Evolutionary conservation across 2,888 invertebrate genomes (phyloP).

Genomic region (Globia sparganii): DNA sequence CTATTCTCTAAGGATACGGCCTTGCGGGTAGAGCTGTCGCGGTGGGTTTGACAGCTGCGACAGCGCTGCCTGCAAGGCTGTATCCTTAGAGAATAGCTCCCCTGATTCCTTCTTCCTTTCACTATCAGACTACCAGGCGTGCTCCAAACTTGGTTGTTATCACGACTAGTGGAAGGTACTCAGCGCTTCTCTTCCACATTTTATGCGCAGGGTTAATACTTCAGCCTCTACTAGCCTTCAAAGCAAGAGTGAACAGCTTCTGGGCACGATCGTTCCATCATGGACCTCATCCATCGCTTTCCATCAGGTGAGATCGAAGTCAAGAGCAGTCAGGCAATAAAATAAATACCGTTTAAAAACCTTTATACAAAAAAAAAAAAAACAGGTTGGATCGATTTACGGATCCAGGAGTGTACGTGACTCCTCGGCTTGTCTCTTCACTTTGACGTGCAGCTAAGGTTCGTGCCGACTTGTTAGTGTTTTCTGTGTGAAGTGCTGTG

Average conservation of each 20-base stretch:
- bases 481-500: slow-evolving; percentile 33
- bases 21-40: too few species aligned
- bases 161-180: background rate
- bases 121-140: too few species aligned
- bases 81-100: too few species aligned
- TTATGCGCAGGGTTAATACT: too few species aligned
- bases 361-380: background rate
- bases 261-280: background rate
- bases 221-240: too few species aligned
- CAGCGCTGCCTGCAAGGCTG: too few species aligned
- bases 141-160: background rate
- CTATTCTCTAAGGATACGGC: too few species aligned
- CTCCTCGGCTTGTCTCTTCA: slow-evolving; percentile 38
- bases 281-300: background rate
- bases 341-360: background rate
- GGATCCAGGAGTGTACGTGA: slow-evolving; percentile 30
- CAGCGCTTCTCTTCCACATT: background rate
- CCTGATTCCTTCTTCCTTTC: too few species aligned
- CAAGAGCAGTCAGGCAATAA: background rate
- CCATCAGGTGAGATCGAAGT: background rate
- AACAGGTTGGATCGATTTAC: background rate
- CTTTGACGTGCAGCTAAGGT: slow-evolving; percentile 50
- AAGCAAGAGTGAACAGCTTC: background rate
- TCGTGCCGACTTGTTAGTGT: slow-evolving; percentile 60
- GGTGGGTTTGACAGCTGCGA: too few species aligned